Conservation (phyloP, 2,113 vertebrate species). For the Coptodon rendalli region DNA sequence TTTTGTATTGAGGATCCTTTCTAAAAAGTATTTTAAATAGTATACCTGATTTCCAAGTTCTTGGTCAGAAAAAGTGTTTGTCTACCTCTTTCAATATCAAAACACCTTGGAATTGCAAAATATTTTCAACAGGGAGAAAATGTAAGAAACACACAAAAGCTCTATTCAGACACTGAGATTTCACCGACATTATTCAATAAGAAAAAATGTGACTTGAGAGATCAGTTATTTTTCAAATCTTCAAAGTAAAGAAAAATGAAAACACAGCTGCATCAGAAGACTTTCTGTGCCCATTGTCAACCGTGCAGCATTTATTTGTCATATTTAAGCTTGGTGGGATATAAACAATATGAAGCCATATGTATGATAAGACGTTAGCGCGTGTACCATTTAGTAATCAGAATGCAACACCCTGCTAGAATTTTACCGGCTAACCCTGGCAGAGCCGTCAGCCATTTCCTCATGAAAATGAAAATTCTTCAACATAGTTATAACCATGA, state of each 20-base stretch:
- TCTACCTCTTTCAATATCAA: background rate
- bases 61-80: background rate
- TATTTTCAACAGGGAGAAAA: background rate
- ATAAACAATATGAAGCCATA: background rate
- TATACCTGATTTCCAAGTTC: background rate
- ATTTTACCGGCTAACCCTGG: background rate
- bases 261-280: background rate
- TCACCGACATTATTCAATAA: background rate
- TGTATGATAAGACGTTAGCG: background rate
- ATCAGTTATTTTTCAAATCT: background rate
- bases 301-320: background rate
- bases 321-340: background rate
- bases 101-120: background rate
- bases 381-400: background rate
- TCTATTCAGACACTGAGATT: background rate
- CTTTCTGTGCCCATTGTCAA: background rate
- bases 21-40: background rate
- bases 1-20: background rate
- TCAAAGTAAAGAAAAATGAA: background rate
- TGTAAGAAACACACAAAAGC: background rate
- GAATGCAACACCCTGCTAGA: background rate
- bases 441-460: background rate
- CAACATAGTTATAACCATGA: conserved; percentile 22
- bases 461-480: background rate
- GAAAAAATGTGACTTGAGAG: background rate